phyloP scores from a whole-genome alignment of 2,113 vertebrate species.

The Chaetodon auriga region DNA sequence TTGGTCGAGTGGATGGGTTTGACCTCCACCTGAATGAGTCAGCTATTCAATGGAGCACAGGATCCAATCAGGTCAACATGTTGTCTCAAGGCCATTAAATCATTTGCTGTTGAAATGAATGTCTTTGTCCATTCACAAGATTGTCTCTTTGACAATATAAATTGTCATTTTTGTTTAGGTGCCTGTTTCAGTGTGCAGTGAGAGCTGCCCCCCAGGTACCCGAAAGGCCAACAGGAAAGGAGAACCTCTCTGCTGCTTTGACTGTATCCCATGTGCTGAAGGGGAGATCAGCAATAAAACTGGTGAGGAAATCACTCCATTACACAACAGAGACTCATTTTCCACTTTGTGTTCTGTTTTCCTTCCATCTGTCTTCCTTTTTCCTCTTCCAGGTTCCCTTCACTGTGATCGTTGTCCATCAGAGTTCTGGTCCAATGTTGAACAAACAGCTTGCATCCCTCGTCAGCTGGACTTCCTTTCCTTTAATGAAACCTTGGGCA shows the following conservation, averaged over 20 bases:
- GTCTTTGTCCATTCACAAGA: not conserved
- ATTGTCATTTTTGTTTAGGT: conserved; percentile 62
- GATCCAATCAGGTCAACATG: conserved; percentile 40
- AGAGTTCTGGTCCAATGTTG: conserved; percentile 82
- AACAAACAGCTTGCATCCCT: conserved; percentile 75
- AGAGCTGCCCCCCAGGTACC: conserved; percentile 80
- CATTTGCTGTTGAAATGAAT: not conserved
- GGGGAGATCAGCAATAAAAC: conserved; percentile 84
- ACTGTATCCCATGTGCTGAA: conserved; percentile 84
- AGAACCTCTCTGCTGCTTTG: conserved; percentile 85
- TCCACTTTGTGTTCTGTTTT: not conserved
- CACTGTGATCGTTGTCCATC: conserved; percentile 77
- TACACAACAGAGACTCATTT: not conserved
- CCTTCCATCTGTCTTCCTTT: not conserved
- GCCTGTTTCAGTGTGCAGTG: conserved; percentile 82
- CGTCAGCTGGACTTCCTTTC: conserved; percentile 82
- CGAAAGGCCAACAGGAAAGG: conserved; percentile 80
- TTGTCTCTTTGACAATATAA: not conserved
- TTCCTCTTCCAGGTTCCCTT: conserved; percentile 69
- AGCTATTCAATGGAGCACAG: conserved; percentile 77
- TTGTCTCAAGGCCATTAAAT: not conserved
- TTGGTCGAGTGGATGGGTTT: conserved; percentile 76
- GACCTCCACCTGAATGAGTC: conserved; percentile 77
- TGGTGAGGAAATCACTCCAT: conserved; percentile 56
- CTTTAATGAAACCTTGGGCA: conserved; percentile 80